A percentile compares a stretch with the other conserved stretches of the same genome.
Conservation (phyloP, 2,113 vertebrate species). For the Elephantulus edwardii region DNA sequence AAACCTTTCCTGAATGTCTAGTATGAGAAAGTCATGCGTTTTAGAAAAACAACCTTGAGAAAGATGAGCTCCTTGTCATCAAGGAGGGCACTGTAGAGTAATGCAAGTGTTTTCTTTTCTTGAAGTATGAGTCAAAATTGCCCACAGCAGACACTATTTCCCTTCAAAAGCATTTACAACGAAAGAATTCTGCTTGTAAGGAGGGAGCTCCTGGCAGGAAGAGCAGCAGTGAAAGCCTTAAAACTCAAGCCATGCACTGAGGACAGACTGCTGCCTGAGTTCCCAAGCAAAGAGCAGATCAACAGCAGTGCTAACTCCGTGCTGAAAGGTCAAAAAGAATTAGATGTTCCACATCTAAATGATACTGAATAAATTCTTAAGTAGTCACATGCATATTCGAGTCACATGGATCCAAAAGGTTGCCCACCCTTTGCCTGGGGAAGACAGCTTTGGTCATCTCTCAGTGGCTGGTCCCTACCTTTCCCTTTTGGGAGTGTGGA, state of each 20-base stretch:
- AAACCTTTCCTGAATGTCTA: not conserved
- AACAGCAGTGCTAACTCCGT: not conserved
- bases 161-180: not conserved
- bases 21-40: not conserved
- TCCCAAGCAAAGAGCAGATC: conserved; percentile 32
- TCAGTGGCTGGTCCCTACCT: conserved; percentile 83
- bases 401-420: conserved; percentile 66
- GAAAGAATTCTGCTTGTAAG: not conserved
- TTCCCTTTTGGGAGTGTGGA: conserved; percentile 95
- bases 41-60: not conserved
- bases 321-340: conserved; percentile 60
- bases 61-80: not conserved
- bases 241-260: conserved; percentile 5
- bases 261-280: not conserved
- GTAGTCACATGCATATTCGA: conserved; percentile 52
- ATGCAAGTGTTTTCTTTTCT: not conserved
- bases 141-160: not conserved
- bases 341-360: conserved; percentile 37
- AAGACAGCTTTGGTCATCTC: not conserved
- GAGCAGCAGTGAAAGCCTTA: not conserved
- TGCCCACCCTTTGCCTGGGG: not conserved
- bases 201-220: not conserved
- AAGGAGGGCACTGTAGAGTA: not conserved
- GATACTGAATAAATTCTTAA: conserved; percentile 62
- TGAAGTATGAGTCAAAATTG: not conserved